Percentiles rank a stretch among this genome's conserved stretches.
Evolutionary conservation across 2,888 invertebrate genomes (phyloP).

Genomic region (Philereme vetulata): DNA sequence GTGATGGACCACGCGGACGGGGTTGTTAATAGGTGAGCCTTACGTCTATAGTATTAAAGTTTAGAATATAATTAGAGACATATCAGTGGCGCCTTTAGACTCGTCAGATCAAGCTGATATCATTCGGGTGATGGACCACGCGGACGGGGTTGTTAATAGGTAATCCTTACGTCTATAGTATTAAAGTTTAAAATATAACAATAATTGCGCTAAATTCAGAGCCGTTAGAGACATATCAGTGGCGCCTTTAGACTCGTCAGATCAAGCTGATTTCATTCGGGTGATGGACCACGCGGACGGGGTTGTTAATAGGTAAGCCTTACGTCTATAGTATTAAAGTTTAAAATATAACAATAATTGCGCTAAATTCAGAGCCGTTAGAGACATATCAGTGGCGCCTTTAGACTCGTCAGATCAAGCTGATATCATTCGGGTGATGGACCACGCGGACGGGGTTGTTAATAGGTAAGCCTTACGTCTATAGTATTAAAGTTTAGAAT

Average conservation of each 20-base stretch:
- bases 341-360: slow-evolving; percentile 90
- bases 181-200: not conserved
- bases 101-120: slow-evolving; percentile 97
- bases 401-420: slow-evolving; percentile 96
- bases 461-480: slow-evolving; percentile 81
- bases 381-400: slow-evolving; percentile 98
- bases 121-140: slow-evolving; percentile 98
- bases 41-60: not conserved
- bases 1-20: slow-evolving; percentile 99
- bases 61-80: slow-evolving; percentile 88
- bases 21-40: slow-evolving; percentile 87
- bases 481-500: not conserved
- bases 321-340: not conserved
- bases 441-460: slow-evolving; percentile 93
- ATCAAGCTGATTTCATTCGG: slow-evolving; percentile 93
- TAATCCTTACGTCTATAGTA: slow-evolving; percentile 31
- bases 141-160: slow-evolving; percentile 93
- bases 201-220: too few relatives aligned
- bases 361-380: slow-evolving; percentile 98
- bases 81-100: slow-evolving; percentile 96
- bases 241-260: slow-evolving; percentile 96
- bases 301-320: slow-evolving; percentile 87
- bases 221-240: slow-evolving; percentile 98
- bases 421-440: slow-evolving; percentile 96
- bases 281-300: slow-evolving; percentile 99